phyloP scores from a whole-genome alignment of 1,140 invertebrate species.

The Zaprionus tsacasi region DNA sequence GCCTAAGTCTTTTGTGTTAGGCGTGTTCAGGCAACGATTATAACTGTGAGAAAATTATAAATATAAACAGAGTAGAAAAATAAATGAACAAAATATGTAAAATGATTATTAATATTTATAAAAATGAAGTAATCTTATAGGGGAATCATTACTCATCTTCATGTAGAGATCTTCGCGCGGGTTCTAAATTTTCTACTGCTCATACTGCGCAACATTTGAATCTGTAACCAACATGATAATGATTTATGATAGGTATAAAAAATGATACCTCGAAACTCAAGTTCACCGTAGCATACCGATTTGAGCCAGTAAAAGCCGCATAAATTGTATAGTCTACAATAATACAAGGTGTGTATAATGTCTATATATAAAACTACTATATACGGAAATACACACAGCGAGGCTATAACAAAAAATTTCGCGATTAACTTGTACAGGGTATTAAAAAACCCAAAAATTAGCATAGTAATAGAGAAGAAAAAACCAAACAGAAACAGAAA shows the following conservation, averaged over 20 bases:
- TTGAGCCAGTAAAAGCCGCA: neutral
- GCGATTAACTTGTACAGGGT: slow-evolving; percentile 5
- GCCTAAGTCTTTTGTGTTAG: slow-evolving; percentile 61
- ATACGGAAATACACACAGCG: neutral
- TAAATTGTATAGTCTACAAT: neutral
- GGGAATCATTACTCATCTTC: too few relatives aligned
- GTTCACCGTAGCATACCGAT: neutral
- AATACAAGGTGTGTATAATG: neutral
- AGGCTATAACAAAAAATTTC: neutral
- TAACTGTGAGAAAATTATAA: neutral
- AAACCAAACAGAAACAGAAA: slow-evolving; percentile 2
- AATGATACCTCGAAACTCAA: neutral
- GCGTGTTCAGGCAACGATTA: neutral
- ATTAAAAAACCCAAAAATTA: neutral
- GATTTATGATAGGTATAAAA: neutral
- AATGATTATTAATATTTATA: neutral
- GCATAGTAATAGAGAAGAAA: neutral
- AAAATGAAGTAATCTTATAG: too few relatives aligned
- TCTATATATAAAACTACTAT: slow-evolving; percentile 2
- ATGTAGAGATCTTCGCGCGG: too few relatives aligned
- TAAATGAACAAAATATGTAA: neutral
- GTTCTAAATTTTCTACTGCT: too few relatives aligned
- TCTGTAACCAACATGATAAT: neutral
- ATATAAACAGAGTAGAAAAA: neutral
- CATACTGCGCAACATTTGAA: too few relatives aligned